Base-by-base conservation (phyloP, 2,888 invertebrate species). In the Phymatocera aterrima region DNA sequence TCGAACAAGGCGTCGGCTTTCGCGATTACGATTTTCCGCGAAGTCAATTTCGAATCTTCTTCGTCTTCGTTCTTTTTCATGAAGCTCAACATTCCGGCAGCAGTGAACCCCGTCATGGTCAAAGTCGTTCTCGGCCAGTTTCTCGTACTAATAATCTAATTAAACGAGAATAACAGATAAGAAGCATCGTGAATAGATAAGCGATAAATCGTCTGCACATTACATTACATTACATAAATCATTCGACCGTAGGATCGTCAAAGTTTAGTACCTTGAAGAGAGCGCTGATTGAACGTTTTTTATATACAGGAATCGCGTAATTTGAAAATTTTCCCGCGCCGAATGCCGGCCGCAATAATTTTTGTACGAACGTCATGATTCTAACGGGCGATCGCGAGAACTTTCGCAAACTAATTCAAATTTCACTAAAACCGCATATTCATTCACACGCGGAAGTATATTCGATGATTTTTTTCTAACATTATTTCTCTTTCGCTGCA, bases 1-100 rank as follows among this genome's bases (percentile, higher is more conserved):
- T 94, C 93, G 89, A 93, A 95, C 72, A 95, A 90, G 77, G 91
- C 91, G 90, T 96, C 96, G 12, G 95, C 94, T 85, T 93, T 92
- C 81, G 93, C 90, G 68, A 95, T 83, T 46, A 92, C 82, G 78
- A 92, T 88, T 78, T 89, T 88, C 78, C 83, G 88, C 0, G 83
- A 81, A 24, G 85, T 86, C 64, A 90, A 86, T 80, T 84, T 85
- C 21, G 83, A 83, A 77, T 83, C 86, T 78, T 80, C 86, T 21
- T 83, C 81, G 21, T 81, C 77, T 31, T 82, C 85, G 75, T 80
- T 79, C n/a, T 81, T 83, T 15, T 82, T 84, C 1, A 78, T 57
- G 0, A 87, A 60, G 40, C 86, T 84, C 86, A 87, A 88, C 21
- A 89, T 57, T n/a, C 85, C 84, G 81, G 86, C 82, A 15, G 60